A percentile compares a stretch with the other conserved stretches of the same genome.
phyloP scores from a whole-genome alignment of 2,888 invertebrate genomes.

The Seira sanloemensis region DNA sequence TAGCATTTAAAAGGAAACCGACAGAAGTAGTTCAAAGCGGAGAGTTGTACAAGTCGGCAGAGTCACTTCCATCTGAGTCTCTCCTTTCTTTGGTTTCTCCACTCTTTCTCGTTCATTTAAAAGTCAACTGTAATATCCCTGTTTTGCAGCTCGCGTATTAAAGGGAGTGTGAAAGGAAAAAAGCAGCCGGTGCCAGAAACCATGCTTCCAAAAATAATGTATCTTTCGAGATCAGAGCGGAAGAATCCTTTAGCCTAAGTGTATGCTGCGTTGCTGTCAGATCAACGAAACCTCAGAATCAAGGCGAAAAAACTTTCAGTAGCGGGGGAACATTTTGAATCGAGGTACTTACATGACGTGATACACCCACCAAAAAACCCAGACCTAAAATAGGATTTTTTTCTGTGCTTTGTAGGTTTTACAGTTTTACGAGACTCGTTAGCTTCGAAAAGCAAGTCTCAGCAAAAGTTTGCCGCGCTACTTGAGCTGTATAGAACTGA shows the following conservation, averaged over 20 bases:
- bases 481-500: too few relatives aligned
- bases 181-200: constrained; percentile 41
- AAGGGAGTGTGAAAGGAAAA: constrained; percentile 26
- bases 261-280: neutral
- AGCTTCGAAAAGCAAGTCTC: too few relatives aligned
- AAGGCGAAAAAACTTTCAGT: neutral
- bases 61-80: constrained; percentile 20
- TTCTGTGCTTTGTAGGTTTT: too few relatives aligned
- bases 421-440: too few relatives aligned
- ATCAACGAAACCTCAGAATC: neutral
- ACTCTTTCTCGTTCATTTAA: constrained; percentile 21
- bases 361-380: neutral
- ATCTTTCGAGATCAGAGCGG: neutral
- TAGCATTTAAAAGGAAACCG: neutral
- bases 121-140: neutral
- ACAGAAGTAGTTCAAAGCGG: neutral
- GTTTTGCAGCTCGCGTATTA: neutral
- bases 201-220: neutral
- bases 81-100: constrained; percentile 3
- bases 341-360: neutral
- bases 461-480: too few relatives aligned
- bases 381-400: neutral
- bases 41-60: neutral
- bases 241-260: neutral
- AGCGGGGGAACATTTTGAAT: neutral